Evolutionary conservation across 2,888 invertebrate genomes (phyloP).

Genomic region (Melanophora roralis): DNA sequence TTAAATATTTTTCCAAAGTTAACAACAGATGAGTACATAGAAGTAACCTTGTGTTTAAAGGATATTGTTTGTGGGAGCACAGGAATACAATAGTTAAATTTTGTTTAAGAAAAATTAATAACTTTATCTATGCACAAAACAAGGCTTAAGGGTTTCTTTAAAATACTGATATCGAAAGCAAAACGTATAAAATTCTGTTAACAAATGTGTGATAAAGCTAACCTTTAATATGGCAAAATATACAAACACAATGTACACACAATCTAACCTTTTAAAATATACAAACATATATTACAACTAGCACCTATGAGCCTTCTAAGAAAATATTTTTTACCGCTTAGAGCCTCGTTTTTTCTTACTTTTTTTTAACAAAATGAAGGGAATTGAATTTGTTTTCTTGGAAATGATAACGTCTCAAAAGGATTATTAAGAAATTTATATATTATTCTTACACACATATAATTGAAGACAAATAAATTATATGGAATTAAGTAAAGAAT

Average conservation of each 20-base stretch:
- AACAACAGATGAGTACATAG: background rate
- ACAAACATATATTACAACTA: background rate
- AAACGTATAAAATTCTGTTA: constrained; percentile 1
- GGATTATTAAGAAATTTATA: too few species aligned
- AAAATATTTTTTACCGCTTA: background rate
- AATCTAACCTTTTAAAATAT: background rate
- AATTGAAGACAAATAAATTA: background rate
- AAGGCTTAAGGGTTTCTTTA: too few species aligned
- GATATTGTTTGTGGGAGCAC: too few species aligned
- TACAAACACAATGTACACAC: background rate
- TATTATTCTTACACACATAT: background rate
- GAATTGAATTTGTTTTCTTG: background rate
- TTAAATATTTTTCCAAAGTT: constrained; percentile 22
- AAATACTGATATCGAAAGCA: too few species aligned
- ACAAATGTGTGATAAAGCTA: constrained; percentile 6
- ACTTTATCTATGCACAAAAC: too few species aligned
- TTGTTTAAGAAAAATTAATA: too few species aligned
- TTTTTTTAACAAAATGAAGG: background rate
- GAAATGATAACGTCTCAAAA: constrained; percentile 2
- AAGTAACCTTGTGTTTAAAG: background rate
- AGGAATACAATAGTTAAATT: constrained; percentile 17
- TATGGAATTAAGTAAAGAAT: constrained; percentile 4
- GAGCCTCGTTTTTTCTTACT: constrained; percentile 6
- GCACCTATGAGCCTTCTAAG: constrained; percentile 19
- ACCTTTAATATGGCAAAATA: too few species aligned